A percentile compares a stretch with the other conserved stretches of the same genome.
Evolutionary conservation across 2,888 invertebrate species (phyloP).

Genomic region (Galerucella calmariensis): DNA sequence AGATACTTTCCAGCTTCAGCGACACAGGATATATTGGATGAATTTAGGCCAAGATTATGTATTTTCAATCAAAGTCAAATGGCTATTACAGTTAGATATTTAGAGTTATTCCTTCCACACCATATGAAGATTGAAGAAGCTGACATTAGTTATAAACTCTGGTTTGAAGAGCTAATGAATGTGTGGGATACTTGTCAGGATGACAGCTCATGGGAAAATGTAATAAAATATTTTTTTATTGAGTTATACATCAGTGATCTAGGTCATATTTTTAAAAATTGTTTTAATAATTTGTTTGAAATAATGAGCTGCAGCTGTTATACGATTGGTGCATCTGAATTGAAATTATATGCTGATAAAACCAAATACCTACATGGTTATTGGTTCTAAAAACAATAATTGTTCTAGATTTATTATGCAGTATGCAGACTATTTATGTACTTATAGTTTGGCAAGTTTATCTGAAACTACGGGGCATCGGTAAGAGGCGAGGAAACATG

Average conservation of each 20-base stretch:
- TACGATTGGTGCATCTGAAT: too few relatives aligned
- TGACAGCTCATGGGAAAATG: conserved; percentile 75
- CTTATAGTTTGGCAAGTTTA: too few relatives aligned
- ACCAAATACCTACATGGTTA: too few relatives aligned
- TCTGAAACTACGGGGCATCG: too few relatives aligned
- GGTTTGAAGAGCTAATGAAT: conserved; percentile 82
- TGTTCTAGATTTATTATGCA: too few relatives aligned
- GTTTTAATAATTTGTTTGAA: too few relatives aligned
- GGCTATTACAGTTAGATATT: conserved; percentile 67
- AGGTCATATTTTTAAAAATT: too few relatives aligned
- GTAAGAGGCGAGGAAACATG: too few relatives aligned
- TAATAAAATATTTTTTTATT: conserved; percentile 56
- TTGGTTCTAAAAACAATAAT: too few relatives aligned
- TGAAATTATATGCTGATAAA: too few relatives aligned
- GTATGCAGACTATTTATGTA: too few relatives aligned
- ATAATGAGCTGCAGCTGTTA: too few relatives aligned
- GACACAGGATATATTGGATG: conserved; percentile 87
- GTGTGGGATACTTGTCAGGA: conserved; percentile 84
- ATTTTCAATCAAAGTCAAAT: conserved; percentile 74
- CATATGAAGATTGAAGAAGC: conserved; percentile 72
- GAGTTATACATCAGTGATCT: neutral
- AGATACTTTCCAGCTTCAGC: conserved; percentile 80
- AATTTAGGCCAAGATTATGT: conserved; percentile 82
- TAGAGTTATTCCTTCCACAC: conserved; percentile 83
- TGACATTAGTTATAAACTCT: conserved; percentile 76